phyloP scores from a whole-genome alignment of 2,888 invertebrate genomes.

The Dastarcus helophoroides region DNA sequence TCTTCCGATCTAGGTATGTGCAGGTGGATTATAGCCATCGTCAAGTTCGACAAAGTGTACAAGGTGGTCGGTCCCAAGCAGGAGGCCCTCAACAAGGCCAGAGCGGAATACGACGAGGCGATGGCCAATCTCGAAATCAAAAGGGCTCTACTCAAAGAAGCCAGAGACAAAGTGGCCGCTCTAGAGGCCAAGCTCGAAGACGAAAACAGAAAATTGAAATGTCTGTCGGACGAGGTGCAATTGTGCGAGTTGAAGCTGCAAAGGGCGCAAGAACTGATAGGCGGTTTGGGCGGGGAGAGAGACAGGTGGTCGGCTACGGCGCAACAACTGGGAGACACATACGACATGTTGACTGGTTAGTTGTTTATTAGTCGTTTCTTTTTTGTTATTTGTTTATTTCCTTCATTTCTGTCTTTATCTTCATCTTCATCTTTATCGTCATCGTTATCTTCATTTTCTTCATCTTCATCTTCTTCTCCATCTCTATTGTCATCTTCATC shows the following conservation, averaged over 20 bases:
- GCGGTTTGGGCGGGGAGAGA: slow-evolving; percentile 85
- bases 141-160: slow-evolving; percentile 61
- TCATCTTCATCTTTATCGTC: no score
- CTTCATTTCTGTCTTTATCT: no score
- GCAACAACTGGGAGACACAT: slow-evolving; percentile 52
- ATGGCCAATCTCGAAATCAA: slow-evolving; percentile 70
- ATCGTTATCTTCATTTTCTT: no score
- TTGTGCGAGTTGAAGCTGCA: slow-evolving; percentile 79
- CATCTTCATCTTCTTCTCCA: no score
- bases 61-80: slow-evolving; percentile 90
- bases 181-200: slow-evolving; percentile 61
- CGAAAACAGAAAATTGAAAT: slow-evolving; percentile 54
- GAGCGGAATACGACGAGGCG: slow-evolving; percentile 62
- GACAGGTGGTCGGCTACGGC: slow-evolving; percentile 77
- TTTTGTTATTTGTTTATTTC: no score
- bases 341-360: slow-evolving; percentile 58
- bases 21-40: slow-evolving; percentile 91
- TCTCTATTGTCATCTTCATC: no score
- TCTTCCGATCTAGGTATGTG: slow-evolving; percentile 60
- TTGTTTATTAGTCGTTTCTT: no score
- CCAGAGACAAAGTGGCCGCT: slow-evolving; percentile 54
- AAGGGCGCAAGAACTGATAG: slow-evolving; percentile 85
- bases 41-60: slow-evolving; percentile 88
- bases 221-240: slow-evolving; percentile 74
- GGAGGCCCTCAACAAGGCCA: slow-evolving; percentile 73